These are phyloP conservation scores for Lasioglossum oenotherae DNA, from an alignment of 2,888 invertebrate species.

Conservation along the genomic window DNA sequence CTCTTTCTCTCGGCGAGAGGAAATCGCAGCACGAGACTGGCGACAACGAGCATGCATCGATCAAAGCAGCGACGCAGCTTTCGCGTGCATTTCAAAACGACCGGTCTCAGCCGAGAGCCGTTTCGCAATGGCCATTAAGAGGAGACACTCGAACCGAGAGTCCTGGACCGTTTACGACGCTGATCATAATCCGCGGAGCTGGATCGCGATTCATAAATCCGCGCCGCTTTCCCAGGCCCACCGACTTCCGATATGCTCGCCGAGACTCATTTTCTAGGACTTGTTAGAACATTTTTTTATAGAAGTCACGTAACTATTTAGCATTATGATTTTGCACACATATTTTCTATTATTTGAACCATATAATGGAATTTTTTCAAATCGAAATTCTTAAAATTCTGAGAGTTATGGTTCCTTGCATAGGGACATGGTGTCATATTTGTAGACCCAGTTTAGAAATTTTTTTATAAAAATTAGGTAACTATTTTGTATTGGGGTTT, in stretches of 20 bases:
- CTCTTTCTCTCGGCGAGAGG: conserved; percentile 9
- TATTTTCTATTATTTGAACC: too few species aligned
- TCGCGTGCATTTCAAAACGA: conserved; percentile 59
- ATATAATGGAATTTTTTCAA: too few species aligned
- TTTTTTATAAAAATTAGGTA: not conserved
- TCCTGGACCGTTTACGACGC: conserved; percentile 22
- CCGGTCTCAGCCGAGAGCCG: conserved; percentile 3
- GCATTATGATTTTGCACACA: too few species aligned
- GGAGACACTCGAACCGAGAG: conserved; percentile 14
- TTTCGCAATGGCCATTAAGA: conserved; percentile 57
- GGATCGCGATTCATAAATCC: conserved; percentile 16
- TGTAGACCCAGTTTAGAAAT: not conserved
- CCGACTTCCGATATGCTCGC: not conserved
- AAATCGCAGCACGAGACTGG: conserved; percentile 11
- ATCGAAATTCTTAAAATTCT: too few species aligned
- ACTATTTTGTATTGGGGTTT: too few species aligned
- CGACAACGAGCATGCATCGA: conserved; percentile 43
- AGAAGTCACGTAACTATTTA: not conserved
- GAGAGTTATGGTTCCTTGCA: too few species aligned
- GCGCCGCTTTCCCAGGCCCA: conserved; percentile 12
- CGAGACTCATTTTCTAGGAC: not conserved
- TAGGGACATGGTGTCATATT: too few species aligned
- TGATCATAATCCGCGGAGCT: not conserved
- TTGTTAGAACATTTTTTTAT: not conserved
- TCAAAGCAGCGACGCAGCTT: conserved; percentile 46